A percentile compares a stretch with the other conserved stretches of the same genome.
phyloP scores from a whole-genome alignment of 1,140 invertebrate genomes.

The Macrobrachium nipponense region DNA sequence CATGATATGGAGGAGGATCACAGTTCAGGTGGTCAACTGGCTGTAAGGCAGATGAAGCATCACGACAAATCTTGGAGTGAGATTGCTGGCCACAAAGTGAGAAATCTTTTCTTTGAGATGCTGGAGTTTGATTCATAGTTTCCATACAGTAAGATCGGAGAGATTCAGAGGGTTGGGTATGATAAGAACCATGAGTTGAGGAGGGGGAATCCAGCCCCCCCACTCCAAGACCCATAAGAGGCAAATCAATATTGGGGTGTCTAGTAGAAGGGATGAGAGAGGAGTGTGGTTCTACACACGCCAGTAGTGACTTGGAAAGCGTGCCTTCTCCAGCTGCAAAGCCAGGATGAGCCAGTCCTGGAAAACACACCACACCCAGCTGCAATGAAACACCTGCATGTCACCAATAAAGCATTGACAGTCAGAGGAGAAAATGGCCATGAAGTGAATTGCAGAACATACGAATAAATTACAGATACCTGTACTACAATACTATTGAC shows the following conservation, averaged over 20 bases:
- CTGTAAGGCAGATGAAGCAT: too few relatives aligned
- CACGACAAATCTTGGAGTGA: too few relatives aligned
- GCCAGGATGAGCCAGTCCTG: constrained; percentile 83
- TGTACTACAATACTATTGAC: too few relatives aligned
- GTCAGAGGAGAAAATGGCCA: constrained; percentile 65
- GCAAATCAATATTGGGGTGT: constrained; percentile 34
- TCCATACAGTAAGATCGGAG: constrained; percentile 2
- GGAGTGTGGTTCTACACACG: constrained; percentile 73
- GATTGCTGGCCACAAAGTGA: too few relatives aligned
- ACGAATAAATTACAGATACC: too few relatives aligned
- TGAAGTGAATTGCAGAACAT: not conserved
- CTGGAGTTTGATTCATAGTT: too few relatives aligned
- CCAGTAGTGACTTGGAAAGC: constrained; percentile 84
- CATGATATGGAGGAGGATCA: constrained; percentile 47
- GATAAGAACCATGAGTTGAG: not conserved
- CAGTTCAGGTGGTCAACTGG: constrained; percentile 10
- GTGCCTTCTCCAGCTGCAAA: constrained; percentile 84
- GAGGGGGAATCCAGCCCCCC: constrained; percentile 6
- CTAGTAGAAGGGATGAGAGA: constrained; percentile 13
- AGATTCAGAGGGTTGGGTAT: constrained; percentile 27
- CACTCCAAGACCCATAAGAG: constrained; percentile 8
- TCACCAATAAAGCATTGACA: constrained; percentile 75
- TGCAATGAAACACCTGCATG: constrained; percentile 57
- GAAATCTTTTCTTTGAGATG: too few relatives aligned
- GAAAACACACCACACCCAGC: constrained; percentile 60